These are phyloP conservation scores for Ridgeia piscesae DNA, from an alignment of 1,140 invertebrate species.

Conservation along the genomic window DNA sequence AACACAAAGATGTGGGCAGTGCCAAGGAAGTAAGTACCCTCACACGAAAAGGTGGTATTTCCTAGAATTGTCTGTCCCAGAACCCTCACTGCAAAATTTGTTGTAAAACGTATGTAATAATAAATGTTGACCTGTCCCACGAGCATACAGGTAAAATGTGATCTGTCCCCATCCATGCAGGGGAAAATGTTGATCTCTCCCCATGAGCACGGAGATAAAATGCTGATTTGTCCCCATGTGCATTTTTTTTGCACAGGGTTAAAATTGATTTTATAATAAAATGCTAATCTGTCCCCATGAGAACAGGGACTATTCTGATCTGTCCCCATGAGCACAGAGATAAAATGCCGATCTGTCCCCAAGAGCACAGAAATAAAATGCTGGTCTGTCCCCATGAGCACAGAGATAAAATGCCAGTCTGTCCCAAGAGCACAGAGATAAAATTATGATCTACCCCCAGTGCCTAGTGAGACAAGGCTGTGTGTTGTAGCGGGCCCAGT, in stretches of 20 bases:
- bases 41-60: conserved; percentile 14
- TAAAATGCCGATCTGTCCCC: background rate
- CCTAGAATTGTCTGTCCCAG: conserved; percentile 12
- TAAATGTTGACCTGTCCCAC: no score
- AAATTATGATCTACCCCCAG: background rate
- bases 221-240: no score
- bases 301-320: background rate
- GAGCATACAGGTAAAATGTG: no score
- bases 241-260: no score
- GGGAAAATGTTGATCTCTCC: background rate
- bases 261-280: no score
- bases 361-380: background rate
- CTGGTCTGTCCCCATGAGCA: no score
- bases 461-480: background rate
- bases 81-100: no score
- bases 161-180: background rate
- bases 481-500: conserved; percentile 48
- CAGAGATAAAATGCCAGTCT: background rate
- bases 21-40: conserved; percentile 39
- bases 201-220: background rate
- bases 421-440: background rate
- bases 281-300: no score
- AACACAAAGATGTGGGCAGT: conserved; percentile 48
- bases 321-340: background rate
- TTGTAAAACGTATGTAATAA: no score